Evolutionary conservation across 2,797 vertebrate genomes (phyloP).

Genomic region (Eremophila alpestris): DNA sequence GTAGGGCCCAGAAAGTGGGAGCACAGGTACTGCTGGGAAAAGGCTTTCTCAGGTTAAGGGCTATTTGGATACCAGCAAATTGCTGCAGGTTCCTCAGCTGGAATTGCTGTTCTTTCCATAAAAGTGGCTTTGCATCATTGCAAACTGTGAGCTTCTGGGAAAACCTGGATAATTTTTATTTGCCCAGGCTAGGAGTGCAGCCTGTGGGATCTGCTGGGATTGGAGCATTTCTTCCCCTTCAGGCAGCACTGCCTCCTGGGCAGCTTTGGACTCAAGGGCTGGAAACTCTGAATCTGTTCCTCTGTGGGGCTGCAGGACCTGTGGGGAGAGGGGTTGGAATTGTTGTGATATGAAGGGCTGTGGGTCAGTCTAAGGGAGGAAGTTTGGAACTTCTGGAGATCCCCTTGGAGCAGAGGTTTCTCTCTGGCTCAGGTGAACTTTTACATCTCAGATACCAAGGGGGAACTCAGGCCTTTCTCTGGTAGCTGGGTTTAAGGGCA

Average conservation of each 20-base stretch:
- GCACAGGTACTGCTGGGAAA: neutral
- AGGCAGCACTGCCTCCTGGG: neutral
- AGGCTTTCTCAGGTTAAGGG: neutral
- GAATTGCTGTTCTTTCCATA: neutral
- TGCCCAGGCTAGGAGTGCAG: neutral
- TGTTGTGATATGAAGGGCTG: neutral
- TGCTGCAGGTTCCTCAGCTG: neutral
- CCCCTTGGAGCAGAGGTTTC: neutral
- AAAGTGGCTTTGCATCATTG: neutral
- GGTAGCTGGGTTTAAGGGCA: neutral
- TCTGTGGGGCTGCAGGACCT: neutral
- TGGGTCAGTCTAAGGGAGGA: neutral
- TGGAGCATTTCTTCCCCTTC: neutral
- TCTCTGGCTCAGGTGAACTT: neutral
- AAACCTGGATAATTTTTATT: neutral
- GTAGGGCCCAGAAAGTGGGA: neutral
- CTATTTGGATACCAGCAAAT: neutral
- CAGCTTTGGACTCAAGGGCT: neutral
- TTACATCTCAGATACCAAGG: neutral
- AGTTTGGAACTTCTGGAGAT: neutral
- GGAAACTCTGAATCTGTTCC: neutral
- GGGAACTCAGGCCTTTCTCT: neutral
- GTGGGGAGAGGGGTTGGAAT: neutral
- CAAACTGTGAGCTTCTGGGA: neutral
- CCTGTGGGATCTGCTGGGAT: neutral